Base-by-base conservation (phyloP, 2,797 vertebrate species). In the Staurois parvus region DNA sequence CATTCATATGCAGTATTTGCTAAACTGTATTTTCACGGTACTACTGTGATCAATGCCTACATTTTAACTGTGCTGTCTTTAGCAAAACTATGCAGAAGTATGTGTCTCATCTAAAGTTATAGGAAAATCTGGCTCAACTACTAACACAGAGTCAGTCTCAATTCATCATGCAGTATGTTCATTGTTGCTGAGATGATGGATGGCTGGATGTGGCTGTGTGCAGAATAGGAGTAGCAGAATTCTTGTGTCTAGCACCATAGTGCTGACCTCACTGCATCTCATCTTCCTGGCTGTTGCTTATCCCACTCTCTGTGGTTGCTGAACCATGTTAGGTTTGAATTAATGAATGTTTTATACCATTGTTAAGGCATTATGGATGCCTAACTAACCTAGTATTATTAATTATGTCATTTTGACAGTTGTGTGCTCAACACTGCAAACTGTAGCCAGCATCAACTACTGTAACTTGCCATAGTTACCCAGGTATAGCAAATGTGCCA, bases 211-310 rank as follows among this genome's bases (percentile, higher is more conserved):
- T 34, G 56, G 24, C 72, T 81, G 56, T 72, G 69, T 32, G 56
- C 69, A 73, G 52, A 64, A 52, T 52, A 62, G 69, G 69, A 69
- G 69, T 30, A 72, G 15, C 30, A 17, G 72, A 73, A 62, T 70
- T 73, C 28, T 73, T 40, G 79, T 81, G 24, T 40, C 24, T 34
- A 28, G 32, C 10, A 28, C 30, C 32, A 72, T 81, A 72, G 48
- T 72, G 48, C n/a, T 28, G 24, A 13, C 12, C 70, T 45, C 21
- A 26, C 13, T 13, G n/a, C 59, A 40, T 66, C 30, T 64, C 59
- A 40, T 56, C 48, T 30, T n/a, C 30, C 45, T 40, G 52, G 4
- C 8, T 26, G 4, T 72, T 28, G 67, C 21, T 80, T 48, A n/a
- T 52, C 67, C n/a, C 66, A 26, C 29, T 56, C 34, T 81, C 6